Percentiles rank a stretch among this genome's conserved stretches.
Conservation (phyloP, 1,140 invertebrate species). For the Bombus haemorrhoidalis region DNA sequence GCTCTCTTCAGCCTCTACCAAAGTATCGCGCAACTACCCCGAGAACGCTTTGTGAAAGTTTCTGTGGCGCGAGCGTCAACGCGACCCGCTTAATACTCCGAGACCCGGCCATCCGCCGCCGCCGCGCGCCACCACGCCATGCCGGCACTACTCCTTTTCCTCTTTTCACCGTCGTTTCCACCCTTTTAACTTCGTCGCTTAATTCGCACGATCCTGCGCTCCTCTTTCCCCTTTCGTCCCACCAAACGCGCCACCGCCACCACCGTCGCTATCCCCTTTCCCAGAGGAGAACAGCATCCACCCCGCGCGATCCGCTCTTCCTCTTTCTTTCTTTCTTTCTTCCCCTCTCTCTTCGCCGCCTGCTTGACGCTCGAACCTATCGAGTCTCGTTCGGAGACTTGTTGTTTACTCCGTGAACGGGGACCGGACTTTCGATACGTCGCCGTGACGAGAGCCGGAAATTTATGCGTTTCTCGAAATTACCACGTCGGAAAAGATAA, state of each 20-base stretch:
- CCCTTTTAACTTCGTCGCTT: slow-evolving; percentile 49
- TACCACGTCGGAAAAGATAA: not conserved
- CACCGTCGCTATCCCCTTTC: not conserved
- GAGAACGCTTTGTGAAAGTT: slow-evolving; percentile 52
- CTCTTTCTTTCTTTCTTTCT: not conserved
- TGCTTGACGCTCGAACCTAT: not conserved
- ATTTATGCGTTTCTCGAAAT: not conserved
- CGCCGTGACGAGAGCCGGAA: not conserved
- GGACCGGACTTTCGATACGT: not conserved
- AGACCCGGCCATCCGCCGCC: not conserved
- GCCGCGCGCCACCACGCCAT: too few relatives aligned
- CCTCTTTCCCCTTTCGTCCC: not conserved
- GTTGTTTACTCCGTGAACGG: not conserved
- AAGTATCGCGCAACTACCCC: slow-evolving; percentile 43
- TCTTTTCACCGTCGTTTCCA: slow-evolving; percentile 46
- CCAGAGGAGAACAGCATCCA: not conserved
- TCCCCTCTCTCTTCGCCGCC: not conserved
- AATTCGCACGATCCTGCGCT: slow-evolving; percentile 28
- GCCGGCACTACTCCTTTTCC: not conserved
- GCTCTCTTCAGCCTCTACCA: slow-evolving; percentile 3
- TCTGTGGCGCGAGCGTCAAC: not conserved
- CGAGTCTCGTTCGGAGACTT: not conserved
- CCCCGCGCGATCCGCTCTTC: not conserved
- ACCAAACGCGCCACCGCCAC: not conserved
- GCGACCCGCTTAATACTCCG: slow-evolving; percentile 21